Evolutionary conservation across 2,797 vertebrate genomes (phyloP).

Genomic region (Scolopax rusticola): DNA sequence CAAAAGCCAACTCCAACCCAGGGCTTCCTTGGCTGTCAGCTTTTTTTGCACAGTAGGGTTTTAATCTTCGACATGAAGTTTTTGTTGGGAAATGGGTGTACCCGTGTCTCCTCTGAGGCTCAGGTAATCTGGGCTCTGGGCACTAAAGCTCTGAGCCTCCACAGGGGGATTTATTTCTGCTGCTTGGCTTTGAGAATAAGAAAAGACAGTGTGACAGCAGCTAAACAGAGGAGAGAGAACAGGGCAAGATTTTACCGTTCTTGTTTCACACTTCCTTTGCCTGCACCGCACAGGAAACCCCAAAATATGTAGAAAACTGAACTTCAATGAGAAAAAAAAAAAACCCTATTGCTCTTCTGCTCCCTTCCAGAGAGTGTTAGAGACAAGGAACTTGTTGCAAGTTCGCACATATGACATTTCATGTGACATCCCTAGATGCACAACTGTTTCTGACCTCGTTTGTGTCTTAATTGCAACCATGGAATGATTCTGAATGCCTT

Average conservation of each 20-base stretch:
- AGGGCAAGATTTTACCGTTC: not conserved
- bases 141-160: not conserved
- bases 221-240: not conserved
- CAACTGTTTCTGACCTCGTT: not conserved
- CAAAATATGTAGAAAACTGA: not conserved
- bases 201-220: accelerated
- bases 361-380: not conserved
- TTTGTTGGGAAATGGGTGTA: not conserved
- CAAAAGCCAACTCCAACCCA: not conserved
- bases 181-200: not conserved
- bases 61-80: not conserved
- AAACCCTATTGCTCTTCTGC: not conserved
- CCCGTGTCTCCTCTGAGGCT: not conserved
- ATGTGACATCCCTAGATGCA: not conserved
- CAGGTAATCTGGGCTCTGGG: not conserved
- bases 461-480: too few species aligned
- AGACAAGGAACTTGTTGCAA: not conserved
- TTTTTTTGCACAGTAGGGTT: not conserved
- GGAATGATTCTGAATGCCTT: too few species aligned
- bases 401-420: not conserved
- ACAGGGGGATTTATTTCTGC: not conserved
- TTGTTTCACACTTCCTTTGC: not conserved
- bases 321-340: not conserved
- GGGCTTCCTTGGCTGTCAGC: not conserved
- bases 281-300: not conserved